Evolutionary conservation across 2,113 vertebrate species (phyloP).

Genomic region (Cyanocitta stelleri): DNA sequence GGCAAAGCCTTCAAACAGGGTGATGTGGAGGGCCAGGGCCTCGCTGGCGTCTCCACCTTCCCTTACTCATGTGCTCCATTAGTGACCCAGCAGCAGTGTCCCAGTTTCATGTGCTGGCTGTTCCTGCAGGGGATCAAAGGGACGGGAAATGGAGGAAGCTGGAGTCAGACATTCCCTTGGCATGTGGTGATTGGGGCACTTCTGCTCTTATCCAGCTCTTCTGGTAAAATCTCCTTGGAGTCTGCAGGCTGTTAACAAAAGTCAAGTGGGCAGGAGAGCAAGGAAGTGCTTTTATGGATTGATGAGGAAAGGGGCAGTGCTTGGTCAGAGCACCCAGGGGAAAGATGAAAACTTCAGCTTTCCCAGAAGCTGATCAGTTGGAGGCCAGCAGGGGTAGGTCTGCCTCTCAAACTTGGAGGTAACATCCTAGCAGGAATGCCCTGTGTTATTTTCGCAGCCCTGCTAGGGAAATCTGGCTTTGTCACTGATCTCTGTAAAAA

Average conservation of each 20-base stretch:
- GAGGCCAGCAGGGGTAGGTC: neutral
- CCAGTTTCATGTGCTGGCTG: slow-evolving; percentile 43
- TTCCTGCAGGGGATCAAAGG: slow-evolving; percentile 28
- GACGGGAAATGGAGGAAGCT: neutral
- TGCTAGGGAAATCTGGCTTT: neutral
- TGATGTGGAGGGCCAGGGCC: neutral
- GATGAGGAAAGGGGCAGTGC: neutral
- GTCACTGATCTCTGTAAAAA: neutral
- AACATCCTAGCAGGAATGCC: neutral
- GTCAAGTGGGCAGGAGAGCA: neutral
- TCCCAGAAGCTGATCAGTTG: neutral
- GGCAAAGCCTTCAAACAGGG: neutral
- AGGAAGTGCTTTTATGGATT: neutral
- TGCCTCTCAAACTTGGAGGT: neutral
- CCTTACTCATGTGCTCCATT: slow-evolving; percentile 37
- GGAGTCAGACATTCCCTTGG: neutral
- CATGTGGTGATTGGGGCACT: neutral
- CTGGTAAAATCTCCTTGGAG: neutral
- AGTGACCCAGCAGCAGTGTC: slow-evolving; percentile 47
- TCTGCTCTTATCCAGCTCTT: neutral
- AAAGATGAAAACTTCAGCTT: neutral
- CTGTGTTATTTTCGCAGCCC: neutral
- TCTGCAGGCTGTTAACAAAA: neutral
- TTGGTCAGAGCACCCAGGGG: neutral
- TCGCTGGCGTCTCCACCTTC: neutral